Evolutionary conservation across 2,888 invertebrate genomes (phyloP), one percentile per base, ranked within the genome.

Genomic region (Ornithoptera alexandrae): DNA sequence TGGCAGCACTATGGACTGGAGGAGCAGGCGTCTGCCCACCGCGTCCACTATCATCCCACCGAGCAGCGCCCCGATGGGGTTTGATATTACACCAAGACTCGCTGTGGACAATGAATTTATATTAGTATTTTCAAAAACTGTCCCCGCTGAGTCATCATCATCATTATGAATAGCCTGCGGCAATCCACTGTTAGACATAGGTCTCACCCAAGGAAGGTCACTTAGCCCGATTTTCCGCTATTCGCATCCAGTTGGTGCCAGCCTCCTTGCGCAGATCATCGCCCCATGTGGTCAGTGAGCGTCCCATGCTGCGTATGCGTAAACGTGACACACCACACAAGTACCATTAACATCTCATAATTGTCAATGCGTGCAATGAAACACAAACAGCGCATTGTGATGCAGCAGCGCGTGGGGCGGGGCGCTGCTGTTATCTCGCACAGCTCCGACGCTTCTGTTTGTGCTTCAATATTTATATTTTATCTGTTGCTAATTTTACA

Each of bases 11-110:
- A 95, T 95, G 70, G 95, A 88, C 81, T 95, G 95, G 58, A 96
- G 94, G 17, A 95, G 93, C 59, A 94, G 88, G 76, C 93, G 92
- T 61, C 96, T 83, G 1, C 96, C 96, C 42, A 94, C 90, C 30
- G 93, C 93, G 81, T 96, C 95, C 73, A 95, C 95, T 84, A 95
- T 86, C 78, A 95, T 87, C 1, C 96, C 96, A 7, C 95, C 95
- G 15, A 95, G 83, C 12, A 96, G 83, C 0, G 96, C 95, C 0
- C 96, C 96, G 58, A 95, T 83, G 0, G 96, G 96, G 84, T 95
- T 96, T 2, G 95, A 95, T 74, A 95, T 93, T 22, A 95, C 96
- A 7, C 96, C 96, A 68, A 96, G 83, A 74, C 95, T 95, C 1
- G 96, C 96, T 95, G 90, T 1, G 86, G 73, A 69, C 60, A 12